Base-by-base conservation (phyloP, 2,888 invertebrate genomes). In the Rugalucina vietnamica region DNA sequence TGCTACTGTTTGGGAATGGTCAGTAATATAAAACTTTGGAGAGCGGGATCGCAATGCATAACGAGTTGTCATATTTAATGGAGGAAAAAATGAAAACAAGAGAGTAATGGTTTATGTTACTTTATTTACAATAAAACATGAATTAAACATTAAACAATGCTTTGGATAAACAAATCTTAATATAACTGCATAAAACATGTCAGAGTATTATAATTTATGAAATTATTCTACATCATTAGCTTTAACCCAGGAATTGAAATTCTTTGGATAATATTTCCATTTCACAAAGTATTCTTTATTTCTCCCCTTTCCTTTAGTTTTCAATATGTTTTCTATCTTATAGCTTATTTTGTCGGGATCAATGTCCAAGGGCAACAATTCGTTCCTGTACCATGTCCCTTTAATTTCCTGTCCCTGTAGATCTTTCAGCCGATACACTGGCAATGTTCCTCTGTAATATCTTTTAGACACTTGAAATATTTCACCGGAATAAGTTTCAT, bases 221-320 rank as follows among this genome's bases (percentile, higher is more conserved):
- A 74, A 43, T 78, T 54, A 78, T n/a, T 78, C n/a, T 54, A 78
- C 29, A 32, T 79, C 72, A 79, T 18, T 50, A 14, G 71, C 70
- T 60, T 49, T 76, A n/a, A 82, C 72, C 76, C 76, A 85, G 5
- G 37, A 24, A 50, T 74, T 32, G 36, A 85, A 84, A 49, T 74
- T 84, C 39, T 75, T 82, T 10, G 85, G 79, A 36, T 65, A 85
- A 43, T 80, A 65, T 54, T 81, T 39, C 83, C 86, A 86, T 43
- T 72, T 77, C 0, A 78, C 81, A 39, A 43, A 83, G 29, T 36
- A 34, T 65, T 75, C 39, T 81, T 78, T 65, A 21, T 81, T 72
- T 57, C 21, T 12, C 12, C 79, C 81, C 37, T 76, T 78, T 1
- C 79, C 65, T 65, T 70, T 57, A 14, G 65, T 36, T 60, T 81